Base-by-base conservation (phyloP, 2,888 invertebrate genomes). In the Calliphora vomitoria region DNA sequence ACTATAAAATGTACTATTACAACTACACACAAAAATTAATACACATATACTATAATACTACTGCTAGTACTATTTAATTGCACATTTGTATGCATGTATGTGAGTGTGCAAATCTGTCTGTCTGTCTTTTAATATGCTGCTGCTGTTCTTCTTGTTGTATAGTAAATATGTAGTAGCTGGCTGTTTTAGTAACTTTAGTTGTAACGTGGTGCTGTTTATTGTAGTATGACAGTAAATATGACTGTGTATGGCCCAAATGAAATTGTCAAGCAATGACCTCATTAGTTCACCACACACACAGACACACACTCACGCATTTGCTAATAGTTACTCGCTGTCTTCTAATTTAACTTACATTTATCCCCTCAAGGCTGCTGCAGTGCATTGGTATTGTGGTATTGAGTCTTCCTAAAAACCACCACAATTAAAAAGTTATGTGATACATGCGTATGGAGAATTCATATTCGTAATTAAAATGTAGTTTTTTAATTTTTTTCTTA, bases 211-310 rank as follows among this genome's bases (percentile, higher is more conserved):
- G 31, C 41, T 44, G 68, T 50, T 13, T 83, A 62, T 76, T 76
- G 18, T 35, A 50, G 10, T 68, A 4, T 69, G 68, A 55, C 60
- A 69, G 53, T 50, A 53, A 60, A 69, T 76, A 79, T 76, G 58
- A 64, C 35, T 64, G 68, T 44, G 41, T 80, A 53, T 74, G 68
- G 72, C 81, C 87, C 88, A 91, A 91, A 91, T 92, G 90, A 90
- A 90, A 92, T 92, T 92, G 92, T 92, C 92, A 92, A 92, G 92
- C 91, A 91, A 92, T 92, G 92, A 92, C 92, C 92, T 92, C 92
- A 91, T 92, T 92, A 92, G 75, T 78, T 80, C 20, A 18, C 18
- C 15, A 58, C 41, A 78, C 25, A 76, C 41, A 66, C 50, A 31
- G 11, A 35, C 38, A 50, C 11, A 5, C 15, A 41, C 53, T n/a